phyloP scores from a whole-genome alignment of 2,888 invertebrate genomes.

The Nomada fabriciana region DNA sequence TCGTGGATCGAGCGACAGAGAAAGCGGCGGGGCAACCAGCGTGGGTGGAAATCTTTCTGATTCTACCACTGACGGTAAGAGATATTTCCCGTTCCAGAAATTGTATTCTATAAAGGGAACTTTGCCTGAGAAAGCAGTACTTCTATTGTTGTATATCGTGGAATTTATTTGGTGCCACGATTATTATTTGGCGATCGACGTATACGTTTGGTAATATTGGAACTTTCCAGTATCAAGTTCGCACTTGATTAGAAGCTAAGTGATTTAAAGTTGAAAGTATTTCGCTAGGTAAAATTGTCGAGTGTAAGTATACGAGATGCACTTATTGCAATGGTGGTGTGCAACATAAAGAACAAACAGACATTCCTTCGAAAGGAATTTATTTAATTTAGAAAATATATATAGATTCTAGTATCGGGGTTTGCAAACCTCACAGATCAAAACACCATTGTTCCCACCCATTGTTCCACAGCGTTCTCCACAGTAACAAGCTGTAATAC shows the following conservation, averaged over 20 bases:
- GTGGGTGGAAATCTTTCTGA: constrained; percentile 93
- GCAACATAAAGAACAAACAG: constrained; percentile 54
- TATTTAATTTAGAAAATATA: no score
- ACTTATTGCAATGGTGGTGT: neutral
- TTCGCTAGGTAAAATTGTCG: neutral
- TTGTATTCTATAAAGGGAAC: no score
- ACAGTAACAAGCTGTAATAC: neutral
- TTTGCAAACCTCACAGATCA: no score
- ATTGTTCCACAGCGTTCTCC: neutral
- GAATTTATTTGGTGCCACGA: no score
- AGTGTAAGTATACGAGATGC: neutral
- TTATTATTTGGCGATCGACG: no score
- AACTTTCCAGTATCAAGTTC: no score
- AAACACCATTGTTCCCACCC: neutral
- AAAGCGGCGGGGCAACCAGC: constrained; percentile 92
- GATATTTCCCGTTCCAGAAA: neutral
- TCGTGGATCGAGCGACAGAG: constrained; percentile 92
- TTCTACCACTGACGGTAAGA: constrained; percentile 90
- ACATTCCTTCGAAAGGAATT: neutral
- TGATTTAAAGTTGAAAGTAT: no score
- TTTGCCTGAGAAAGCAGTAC: no score
- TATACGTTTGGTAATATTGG: no score
- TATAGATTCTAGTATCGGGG: no score
- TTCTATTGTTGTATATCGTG: no score
- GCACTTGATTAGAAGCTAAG: no score